Conservation (phyloP, 2,888 invertebrate genomes). For the Cantharis rufa region DNA sequence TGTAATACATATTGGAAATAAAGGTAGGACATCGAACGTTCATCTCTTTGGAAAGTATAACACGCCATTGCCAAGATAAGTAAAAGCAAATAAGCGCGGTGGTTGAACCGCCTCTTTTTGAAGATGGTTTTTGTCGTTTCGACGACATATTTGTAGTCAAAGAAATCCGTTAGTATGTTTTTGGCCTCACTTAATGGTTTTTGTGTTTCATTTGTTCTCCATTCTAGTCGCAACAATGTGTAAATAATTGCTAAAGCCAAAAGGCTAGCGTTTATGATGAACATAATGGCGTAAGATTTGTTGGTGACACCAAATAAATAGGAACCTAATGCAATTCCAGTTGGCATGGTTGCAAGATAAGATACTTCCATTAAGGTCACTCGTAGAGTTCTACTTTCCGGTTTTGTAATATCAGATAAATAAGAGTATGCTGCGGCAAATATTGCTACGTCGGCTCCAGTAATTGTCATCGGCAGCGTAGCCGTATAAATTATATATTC, state of each 20-base stretch:
- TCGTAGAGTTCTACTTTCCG: slow-evolving; percentile 72
- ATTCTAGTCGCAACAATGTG: slow-evolving; percentile 65
- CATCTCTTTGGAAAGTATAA: slow-evolving; percentile 84
- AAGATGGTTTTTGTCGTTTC: slow-evolving; percentile 66
- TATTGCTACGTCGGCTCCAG: slow-evolving; percentile 79
- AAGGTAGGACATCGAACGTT: slow-evolving; percentile 73
- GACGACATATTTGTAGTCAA: slow-evolving; percentile 69
- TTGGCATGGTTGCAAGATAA: slow-evolving; percentile 82
- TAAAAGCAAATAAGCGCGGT: slow-evolving; percentile 68
- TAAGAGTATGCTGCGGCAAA: slow-evolving; percentile 81
- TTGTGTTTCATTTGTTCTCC: slow-evolving; percentile 72
- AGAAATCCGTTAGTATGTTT: slow-evolving; percentile 69
- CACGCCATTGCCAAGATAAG: slow-evolving; percentile 76
- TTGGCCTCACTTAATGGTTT: slow-evolving; percentile 61
- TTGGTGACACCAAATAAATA: slow-evolving; percentile 66
- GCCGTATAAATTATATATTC: slow-evolving; percentile 77
- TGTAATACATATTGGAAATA: slow-evolving; percentile 74
- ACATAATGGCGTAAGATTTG: slow-evolving; percentile 74
- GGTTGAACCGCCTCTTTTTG: slow-evolving; percentile 62
- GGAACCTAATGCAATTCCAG: slow-evolving; percentile 78
- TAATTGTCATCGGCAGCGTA: slow-evolving; percentile 74
- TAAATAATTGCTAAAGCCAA: slow-evolving; percentile 68
- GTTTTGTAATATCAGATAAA: slow-evolving; percentile 75
- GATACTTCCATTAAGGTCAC: slow-evolving; percentile 82
- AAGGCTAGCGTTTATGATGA: slow-evolving; percentile 68